Conservation (phyloP, 2,113 vertebrate species). For the Stigmatopora nigra region DNA sequence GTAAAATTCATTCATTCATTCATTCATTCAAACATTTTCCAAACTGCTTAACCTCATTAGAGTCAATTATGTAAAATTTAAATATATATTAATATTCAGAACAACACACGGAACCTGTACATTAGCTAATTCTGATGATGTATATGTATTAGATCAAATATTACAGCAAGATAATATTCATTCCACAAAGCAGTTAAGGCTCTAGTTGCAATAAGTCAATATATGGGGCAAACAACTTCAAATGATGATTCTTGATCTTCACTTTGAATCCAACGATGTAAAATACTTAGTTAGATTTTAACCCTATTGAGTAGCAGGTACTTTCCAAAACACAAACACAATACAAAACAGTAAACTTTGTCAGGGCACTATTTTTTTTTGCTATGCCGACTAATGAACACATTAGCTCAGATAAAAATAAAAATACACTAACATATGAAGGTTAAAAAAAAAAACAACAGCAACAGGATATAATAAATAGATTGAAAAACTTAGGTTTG, state of each 20-base stretch:
- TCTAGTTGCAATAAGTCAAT: neutral
- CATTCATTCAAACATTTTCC: too few relatives aligned
- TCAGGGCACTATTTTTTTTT: too few relatives aligned
- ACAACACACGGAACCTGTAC: slow-evolving; percentile 38
- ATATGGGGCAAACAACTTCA: neutral
- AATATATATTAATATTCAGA: slow-evolving; percentile 43
- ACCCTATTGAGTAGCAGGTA: neutral
- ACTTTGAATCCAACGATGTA: neutral
- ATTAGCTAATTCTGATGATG: slow-evolving; percentile 48
- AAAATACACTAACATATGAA: too few relatives aligned
- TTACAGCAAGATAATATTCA: neutral
- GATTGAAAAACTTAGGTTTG: too few relatives aligned
- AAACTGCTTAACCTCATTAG: too few relatives aligned
- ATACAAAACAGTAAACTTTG: too few relatives aligned
- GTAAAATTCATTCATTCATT: slow-evolving; percentile 36
- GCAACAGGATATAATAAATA: too few relatives aligned
- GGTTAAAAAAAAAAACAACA: too few relatives aligned
- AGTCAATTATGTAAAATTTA: slow-evolving; percentile 10
- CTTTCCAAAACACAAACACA: neutral
- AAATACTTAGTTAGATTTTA: neutral
- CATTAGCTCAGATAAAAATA: too few relatives aligned
- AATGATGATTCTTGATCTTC: neutral
- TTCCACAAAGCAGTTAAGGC: neutral
- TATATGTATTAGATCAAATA: neutral
- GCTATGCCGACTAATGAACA: too few relatives aligned